These are phyloP conservation scores for Mythimna albipuncta DNA, from an alignment of 2,888 invertebrate species.

Conservation along the genomic window DNA sequence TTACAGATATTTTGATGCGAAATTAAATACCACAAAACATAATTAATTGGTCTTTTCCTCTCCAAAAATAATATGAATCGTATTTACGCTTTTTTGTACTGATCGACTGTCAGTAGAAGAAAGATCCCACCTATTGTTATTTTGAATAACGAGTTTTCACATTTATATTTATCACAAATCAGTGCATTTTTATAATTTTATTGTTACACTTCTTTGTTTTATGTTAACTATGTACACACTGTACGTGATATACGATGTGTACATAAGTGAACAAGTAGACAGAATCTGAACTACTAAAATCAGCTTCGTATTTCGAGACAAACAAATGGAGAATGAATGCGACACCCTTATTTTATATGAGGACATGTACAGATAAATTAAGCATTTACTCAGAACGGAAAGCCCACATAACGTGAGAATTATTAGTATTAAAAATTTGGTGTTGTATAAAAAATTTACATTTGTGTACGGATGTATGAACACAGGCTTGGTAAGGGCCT, in stretches of 20 bases:
- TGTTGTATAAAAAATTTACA: constrained; percentile 16
- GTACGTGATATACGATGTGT: not conserved
- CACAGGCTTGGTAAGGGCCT: not conserved
- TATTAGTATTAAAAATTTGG: constrained; percentile 24
- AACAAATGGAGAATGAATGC: constrained; percentile 23
- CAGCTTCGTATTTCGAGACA: constrained; percentile 25
- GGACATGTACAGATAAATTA: constrained; percentile 8
- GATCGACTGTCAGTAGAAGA: too few relatives aligned
- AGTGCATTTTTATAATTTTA: not conserved
- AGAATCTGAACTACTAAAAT: not conserved
- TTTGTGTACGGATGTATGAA: constrained; percentile 8
- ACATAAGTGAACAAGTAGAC: constrained; percentile 22
- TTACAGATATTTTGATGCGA: not conserved
- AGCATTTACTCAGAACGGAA: constrained; percentile 7
- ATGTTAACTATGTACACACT: too few relatives aligned
- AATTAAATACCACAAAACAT: not conserved
- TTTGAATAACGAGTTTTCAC: not conserved
- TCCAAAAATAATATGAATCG: too few relatives aligned
- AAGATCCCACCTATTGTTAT: not conserved
- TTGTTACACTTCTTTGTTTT: not conserved
- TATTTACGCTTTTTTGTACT: too few relatives aligned
- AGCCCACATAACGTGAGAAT: constrained; percentile 15
- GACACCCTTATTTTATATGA: constrained; percentile 25
- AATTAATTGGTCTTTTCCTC: not conserved
- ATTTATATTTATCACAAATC: not conserved